Base-by-base conservation (phyloP, 2,888 invertebrate species). In the Rutpela maculata region DNA sequence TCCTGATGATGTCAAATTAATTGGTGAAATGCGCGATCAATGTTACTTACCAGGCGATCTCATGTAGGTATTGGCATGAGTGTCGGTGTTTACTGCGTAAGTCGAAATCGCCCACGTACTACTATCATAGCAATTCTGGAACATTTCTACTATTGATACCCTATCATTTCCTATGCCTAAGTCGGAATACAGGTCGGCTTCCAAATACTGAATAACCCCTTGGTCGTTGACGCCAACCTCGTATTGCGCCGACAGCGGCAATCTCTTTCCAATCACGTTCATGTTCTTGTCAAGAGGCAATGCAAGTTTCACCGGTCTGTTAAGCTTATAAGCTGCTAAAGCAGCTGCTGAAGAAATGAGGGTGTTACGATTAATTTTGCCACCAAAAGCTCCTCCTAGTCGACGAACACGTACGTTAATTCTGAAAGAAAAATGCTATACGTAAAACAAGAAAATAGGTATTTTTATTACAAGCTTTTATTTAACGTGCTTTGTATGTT, bases 321-420 rank as follows among this genome's bases (percentile, higher is more conserved):
- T 91, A 62, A 93, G 88, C 63, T 92, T 91, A 79, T 93, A 88
- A 0, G 95, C 93, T 0, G 94, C 96, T 11, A 97, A 85, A 0
- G 95, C 94, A 76, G 95, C 93, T 0, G 94, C 94, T 31, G 93
- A 91, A 0, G 94, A 92, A 0, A 93, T 87, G 10, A 92, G 90
- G 12, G 90, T 88, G 7, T 92, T 88, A 7, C 96, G 91, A 0
- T 93, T 91, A 69, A 96, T 93, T 88, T 97, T 98, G 0, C 91
- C 92, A 0, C 97, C 97, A 87, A 95, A 98, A 0, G 91, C 95
- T 11, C 97, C 97, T 2, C 97, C 97, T 3, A 97, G 83, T 59
- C 97, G 93, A 7, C 93, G 91, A 0, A 96, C 94, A 60, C 90
- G 89, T 0, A 97, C 90, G 79, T 95, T 93, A n/a, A 97, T 92